Conservation (phyloP, 2,113 vertebrate species). For the Trachemys scripta region DNA sequence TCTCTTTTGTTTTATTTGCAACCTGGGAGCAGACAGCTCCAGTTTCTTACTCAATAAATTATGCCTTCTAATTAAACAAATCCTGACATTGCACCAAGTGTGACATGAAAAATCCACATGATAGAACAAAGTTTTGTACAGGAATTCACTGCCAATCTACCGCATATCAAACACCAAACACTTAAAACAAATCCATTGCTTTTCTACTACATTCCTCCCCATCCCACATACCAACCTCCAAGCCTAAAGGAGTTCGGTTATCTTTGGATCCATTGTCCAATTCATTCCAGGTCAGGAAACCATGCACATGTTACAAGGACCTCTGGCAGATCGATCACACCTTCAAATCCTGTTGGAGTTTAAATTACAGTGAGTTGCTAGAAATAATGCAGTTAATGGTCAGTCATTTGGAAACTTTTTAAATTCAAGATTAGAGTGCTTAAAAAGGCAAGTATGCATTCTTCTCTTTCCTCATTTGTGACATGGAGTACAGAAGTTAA, state of each 20-base stretch:
- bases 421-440: not conserved
- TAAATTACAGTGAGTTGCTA: not conserved
- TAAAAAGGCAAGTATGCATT: not conserved
- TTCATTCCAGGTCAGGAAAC: not conserved
- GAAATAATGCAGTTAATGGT: slow-evolving; percentile 17
- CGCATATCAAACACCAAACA: not conserved
- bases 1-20: not conserved
- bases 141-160: not conserved
- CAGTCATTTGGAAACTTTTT: slow-evolving; percentile 23
- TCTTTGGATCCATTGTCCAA: not conserved
- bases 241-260: not conserved
- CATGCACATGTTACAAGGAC: not conserved
- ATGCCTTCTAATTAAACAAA: not conserved
- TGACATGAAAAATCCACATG: not conserved
- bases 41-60: not conserved
- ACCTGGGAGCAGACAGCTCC: not conserved
- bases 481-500: not conserved
- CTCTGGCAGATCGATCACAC: slow-evolving; percentile 51
- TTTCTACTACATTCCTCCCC: not conserved
- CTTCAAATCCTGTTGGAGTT: slow-evolving; percentile 17
- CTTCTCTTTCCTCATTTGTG: not conserved
- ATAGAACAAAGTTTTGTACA: not conserved
- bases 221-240: not conserved
- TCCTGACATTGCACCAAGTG: not conserved
- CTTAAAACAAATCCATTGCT: not conserved